A percentile compares a stretch with the other conserved stretches of the same genome.
These are phyloP conservation scores for Spatula clypeata DNA, from an alignment of 2,797 vertebrate genomes.

Conservation along the genomic window DNA sequence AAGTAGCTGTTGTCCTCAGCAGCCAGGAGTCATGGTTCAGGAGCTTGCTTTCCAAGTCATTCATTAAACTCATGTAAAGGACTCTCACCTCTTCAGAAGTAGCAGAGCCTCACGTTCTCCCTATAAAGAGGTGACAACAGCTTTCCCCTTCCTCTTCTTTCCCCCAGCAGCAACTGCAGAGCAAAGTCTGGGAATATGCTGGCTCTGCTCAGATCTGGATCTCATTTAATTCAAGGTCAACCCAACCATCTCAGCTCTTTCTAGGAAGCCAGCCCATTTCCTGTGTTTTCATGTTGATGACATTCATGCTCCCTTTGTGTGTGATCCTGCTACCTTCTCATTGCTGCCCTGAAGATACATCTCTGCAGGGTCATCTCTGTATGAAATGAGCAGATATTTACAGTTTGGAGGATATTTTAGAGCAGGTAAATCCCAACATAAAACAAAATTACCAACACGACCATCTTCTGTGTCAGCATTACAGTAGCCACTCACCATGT, in stretches of 20 bases:
- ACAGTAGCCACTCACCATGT: neutral
- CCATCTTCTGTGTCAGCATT: neutral
- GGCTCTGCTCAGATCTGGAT: neutral
- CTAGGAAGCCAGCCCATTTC: neutral
- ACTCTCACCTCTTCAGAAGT: neutral
- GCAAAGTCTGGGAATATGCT: neutral
- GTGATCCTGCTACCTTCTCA: rapidly evolving
- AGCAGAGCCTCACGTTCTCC: neutral
- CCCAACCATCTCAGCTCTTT: neutral
- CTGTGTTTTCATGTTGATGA: rapidly evolving
- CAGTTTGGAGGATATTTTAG: neutral
- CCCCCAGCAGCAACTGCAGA: neutral
- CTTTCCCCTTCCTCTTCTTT: neutral
- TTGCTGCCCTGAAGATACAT: neutral
- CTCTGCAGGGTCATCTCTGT: neutral
- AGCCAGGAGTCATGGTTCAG: neutral
- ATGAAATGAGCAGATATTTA: neutral
- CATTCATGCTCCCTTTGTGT: neutral
- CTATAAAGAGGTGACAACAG: neutral
- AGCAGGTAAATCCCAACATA: neutral
- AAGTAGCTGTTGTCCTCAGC: neutral
- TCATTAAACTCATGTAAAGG: neutral
- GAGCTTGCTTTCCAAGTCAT: neutral
- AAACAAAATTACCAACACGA: neutral
- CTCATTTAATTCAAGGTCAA: neutral